Evolutionary conservation across 1,140 invertebrate genomes (phyloP).

Genomic region (Brachionus rubens): DNA sequence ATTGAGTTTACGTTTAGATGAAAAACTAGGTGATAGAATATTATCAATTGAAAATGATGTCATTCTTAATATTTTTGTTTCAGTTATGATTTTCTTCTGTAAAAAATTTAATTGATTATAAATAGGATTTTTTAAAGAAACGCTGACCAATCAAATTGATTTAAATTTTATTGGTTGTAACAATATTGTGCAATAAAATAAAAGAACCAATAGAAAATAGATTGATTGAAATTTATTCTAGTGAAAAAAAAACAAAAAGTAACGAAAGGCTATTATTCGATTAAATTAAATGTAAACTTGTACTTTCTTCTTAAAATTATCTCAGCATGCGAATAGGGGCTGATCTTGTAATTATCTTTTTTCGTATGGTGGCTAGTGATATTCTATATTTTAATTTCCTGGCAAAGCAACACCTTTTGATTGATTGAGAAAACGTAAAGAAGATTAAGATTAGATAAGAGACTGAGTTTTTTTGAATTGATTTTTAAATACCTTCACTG

Average conservation of each 20-base stretch:
- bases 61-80: background rate
- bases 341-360: conserved; percentile 21
- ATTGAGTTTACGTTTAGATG: background rate
- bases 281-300: conserved; percentile 10
- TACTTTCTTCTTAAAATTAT: background rate
- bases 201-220: no score
- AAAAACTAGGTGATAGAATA: conserved; percentile 2
- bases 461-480: background rate
- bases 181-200: conserved; percentile 11
- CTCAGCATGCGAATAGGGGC: background rate
- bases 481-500: background rate
- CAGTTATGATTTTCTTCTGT: background rate
- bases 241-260: background rate
- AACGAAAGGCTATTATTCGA: conserved; percentile 14
- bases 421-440: background rate
- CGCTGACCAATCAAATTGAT: background rate
- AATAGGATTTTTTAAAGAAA: background rate
- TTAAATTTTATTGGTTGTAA: conserved; percentile 13
- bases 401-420: conserved; percentile 2
- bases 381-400: conserved; percentile 25
- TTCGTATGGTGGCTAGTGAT: background rate
- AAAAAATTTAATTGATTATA: conserved; percentile 10
- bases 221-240: background rate
- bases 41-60: conserved; percentile 33
- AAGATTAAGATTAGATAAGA: conserved; percentile 33